Evolutionary conservation across 30 jellyfish, hydroid and myxozoan species (phyloP).

Genomic region (Mastigias papua): DNA sequence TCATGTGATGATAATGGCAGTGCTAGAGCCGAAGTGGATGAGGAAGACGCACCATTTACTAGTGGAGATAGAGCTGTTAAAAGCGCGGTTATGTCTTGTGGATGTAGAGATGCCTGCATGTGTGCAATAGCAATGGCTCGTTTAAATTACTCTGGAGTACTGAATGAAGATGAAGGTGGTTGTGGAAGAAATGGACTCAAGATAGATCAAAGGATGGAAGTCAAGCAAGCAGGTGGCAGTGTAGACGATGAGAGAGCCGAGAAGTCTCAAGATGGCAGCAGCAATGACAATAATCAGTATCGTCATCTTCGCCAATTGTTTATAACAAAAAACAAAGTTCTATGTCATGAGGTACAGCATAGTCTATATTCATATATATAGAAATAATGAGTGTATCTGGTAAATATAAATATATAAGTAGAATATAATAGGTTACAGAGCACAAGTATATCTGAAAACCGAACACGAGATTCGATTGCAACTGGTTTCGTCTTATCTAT

Average conservation of each 20-base stretch:
- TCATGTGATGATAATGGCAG: background rate
- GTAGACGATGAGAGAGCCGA: slow-evolving; percentile 17
- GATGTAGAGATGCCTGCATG: slow-evolving; percentile 38
- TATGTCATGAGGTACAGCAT: slow-evolving; percentile 73
- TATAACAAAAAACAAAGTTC: slow-evolving; percentile 84
- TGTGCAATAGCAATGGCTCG: slow-evolving; percentile 39
- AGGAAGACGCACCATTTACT: background rate
- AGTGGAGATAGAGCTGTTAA: background rate
- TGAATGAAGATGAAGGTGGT: background rate
- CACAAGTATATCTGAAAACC: too few relatives aligned
- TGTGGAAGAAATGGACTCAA: background rate
- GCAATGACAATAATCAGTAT: slow-evolving; percentile 14
- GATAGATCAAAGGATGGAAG: background rate
- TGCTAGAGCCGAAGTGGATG: background rate
- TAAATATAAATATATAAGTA: too few relatives aligned
- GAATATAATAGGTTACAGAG: too few relatives aligned
- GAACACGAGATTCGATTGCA: too few relatives aligned
- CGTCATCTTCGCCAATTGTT: slow-evolving; percentile 88
- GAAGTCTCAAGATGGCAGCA: background rate
- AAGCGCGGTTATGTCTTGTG: slow-evolving; percentile 42
- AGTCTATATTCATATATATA: too few relatives aligned
- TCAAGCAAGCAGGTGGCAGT: background rate
- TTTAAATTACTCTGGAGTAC: background rate
- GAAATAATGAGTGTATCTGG: too few relatives aligned
- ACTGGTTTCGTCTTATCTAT: too few relatives aligned